These are phyloP conservation scores for Epinotia demarniana DNA, from an alignment of 2,888 invertebrate species.

Conservation along the genomic window DNA sequence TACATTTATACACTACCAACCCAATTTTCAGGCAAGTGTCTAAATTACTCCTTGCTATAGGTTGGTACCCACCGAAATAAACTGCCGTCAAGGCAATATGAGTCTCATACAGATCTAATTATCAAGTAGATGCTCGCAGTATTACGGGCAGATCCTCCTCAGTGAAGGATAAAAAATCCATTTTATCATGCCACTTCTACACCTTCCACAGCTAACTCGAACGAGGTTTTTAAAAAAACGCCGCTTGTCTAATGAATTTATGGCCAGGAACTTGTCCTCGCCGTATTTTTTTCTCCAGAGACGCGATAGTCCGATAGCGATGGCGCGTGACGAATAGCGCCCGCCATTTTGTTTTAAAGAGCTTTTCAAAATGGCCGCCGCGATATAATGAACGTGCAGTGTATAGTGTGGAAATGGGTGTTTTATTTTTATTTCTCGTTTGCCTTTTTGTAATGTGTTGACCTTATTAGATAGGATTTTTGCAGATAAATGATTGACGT, in stretches of 20 bases:
- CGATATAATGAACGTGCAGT: background rate
- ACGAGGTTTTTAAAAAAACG: conserved; percentile 79
- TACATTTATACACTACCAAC: too few species aligned
- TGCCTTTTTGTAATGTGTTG: background rate
- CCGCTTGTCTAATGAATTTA: conserved; percentile 83
- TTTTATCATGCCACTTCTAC: conserved; percentile 58
- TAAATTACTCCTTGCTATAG: too few species aligned
- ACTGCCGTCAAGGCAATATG: too few species aligned
- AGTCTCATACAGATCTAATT: too few species aligned
- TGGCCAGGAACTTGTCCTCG: conserved; percentile 80
- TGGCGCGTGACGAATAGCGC: conserved; percentile 68
- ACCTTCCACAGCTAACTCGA: conserved; percentile 54
- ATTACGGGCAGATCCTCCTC: background rate
- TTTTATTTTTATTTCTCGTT: background rate
- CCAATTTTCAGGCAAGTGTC: too few species aligned
- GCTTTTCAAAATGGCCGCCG: conserved; percentile 39
- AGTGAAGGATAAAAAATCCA: background rate
- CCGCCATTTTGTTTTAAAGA: conserved; percentile 49
- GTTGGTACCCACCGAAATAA: too few species aligned
- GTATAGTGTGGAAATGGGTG: background rate
- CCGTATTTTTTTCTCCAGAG: conserved; percentile 73
- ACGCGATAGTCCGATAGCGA: conserved; percentile 76
- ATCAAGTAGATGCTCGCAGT: too few species aligned
- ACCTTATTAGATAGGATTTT: background rate
- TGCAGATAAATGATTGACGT: background rate